phyloP scores from a whole-genome alignment of 2,888 invertebrate species.

The Cecidostiba fungosa region DNA sequence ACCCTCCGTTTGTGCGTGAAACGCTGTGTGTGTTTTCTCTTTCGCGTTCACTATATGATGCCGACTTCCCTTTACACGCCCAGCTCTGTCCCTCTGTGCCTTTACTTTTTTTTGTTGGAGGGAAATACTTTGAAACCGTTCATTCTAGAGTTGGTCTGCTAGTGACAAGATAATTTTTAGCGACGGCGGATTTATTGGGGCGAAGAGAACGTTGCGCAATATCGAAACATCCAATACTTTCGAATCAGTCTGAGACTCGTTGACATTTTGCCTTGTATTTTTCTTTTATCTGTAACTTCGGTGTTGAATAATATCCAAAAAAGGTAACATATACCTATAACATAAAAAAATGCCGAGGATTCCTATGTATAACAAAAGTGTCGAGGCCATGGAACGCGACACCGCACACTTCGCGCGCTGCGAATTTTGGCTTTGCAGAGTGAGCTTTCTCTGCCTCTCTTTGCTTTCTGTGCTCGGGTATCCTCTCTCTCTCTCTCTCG shows the following conservation, averaged over 20 bases:
- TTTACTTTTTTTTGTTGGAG: no score
- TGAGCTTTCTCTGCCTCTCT: neutral
- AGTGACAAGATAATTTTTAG: no score
- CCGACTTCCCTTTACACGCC: no score
- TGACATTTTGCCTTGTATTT: no score
- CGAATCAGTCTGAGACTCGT: no score
- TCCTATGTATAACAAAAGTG: neutral
- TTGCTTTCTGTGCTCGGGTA: slow-evolving; percentile 23
- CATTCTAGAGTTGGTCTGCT: no score
- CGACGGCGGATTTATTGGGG: no score
- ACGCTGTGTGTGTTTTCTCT: neutral
- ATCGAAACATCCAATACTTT: no score
- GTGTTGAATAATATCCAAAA: neutral
- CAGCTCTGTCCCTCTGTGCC: no score
- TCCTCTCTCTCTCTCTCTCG: slow-evolving; percentile 10
- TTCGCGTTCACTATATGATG: neutral
- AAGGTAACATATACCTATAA: neutral
- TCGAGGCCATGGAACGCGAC: neutral
- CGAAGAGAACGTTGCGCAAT: no score
- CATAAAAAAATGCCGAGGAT: neutral
- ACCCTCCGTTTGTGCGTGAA: neutral
- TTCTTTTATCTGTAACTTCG: no score
- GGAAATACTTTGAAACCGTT: no score
- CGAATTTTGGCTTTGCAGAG: slow-evolving; percentile 27
- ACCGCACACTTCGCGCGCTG: neutral